Conservation (phyloP, 30 jellyfish, hydroid and myxozoan species). For the Turritopsis dohrnii region DNA sequence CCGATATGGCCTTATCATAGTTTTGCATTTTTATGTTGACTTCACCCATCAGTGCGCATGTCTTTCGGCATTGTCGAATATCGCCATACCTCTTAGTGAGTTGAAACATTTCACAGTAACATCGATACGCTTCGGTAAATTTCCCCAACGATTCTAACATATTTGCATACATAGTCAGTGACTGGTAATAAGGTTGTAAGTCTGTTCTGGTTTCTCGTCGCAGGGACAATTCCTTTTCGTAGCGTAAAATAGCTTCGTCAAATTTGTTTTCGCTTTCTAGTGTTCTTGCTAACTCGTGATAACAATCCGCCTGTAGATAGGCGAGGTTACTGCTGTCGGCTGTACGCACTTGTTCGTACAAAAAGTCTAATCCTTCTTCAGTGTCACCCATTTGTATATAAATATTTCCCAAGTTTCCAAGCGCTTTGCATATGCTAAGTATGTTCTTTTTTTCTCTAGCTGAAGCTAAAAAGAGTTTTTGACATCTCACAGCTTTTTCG, state of each 20-base stretch:
- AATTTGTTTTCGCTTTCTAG: constrained; percentile 13
- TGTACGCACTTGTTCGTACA: constrained; percentile 54
- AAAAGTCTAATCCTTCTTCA: constrained; percentile 59
- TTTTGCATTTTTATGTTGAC: constrained; percentile 48
- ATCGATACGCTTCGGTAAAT: constrained; percentile 32
- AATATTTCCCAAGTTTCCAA: constrained; percentile 78
- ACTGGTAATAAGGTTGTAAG: not conserved
- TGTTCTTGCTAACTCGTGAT: constrained; percentile 44
- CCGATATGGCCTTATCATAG: constrained; percentile 57
- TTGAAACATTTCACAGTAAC: constrained; percentile 36
- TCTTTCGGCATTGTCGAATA: constrained; percentile 7
- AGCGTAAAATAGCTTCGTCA: constrained; percentile 34
- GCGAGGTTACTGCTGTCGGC: constrained; percentile 56
- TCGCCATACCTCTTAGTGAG: constrained; percentile 24
- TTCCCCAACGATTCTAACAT: constrained; percentile 19
- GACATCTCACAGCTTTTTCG: constrained; percentile 82
- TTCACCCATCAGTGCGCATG: constrained; percentile 45
- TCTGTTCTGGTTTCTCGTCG: constrained; percentile 25
- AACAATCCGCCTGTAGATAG: constrained; percentile 55
- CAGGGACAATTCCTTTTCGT: constrained; percentile 33
- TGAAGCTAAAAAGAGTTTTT: constrained; percentile 59
- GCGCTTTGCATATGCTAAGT: constrained; percentile 77
- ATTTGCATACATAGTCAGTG: constrained; percentile 13
- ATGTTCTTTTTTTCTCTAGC: constrained; percentile 81
- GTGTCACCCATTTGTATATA: constrained; percentile 51